These are phyloP conservation scores for Steinernema scapterisci DNA, from an alignment of 2,888 invertebrate species.

Conservation along the genomic window DNA sequence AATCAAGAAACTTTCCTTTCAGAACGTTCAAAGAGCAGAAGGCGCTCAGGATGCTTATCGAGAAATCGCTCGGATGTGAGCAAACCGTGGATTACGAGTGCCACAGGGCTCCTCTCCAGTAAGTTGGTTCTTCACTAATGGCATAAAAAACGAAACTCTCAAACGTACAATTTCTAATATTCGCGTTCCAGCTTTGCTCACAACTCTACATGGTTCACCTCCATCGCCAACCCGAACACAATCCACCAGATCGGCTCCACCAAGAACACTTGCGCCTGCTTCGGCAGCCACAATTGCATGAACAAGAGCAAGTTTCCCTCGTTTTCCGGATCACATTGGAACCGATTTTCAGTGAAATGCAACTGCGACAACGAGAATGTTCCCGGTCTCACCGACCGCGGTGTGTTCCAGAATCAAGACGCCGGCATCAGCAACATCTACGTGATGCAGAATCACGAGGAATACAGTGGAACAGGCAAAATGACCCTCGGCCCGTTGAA, in stretches of 20 bases:
- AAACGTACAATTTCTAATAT: not conserved
- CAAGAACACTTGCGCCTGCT: constrained; percentile 44
- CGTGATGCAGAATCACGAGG: constrained; percentile 38
- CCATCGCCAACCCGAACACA: constrained; percentile 40
- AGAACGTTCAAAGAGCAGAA: constrained; percentile 13
- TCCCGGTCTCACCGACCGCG: constrained; percentile 45
- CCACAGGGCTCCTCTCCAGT: constrained; percentile 51
- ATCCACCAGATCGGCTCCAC: constrained; percentile 45
- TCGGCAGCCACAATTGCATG: constrained; percentile 40
- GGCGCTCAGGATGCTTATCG: constrained; percentile 17
- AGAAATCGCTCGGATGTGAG: constrained; percentile 40
- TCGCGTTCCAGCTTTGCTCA: constrained; percentile 44
- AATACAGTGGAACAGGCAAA: constrained; percentile 45
- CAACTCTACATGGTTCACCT: constrained; percentile 52
- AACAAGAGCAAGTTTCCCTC: constrained; percentile 2
- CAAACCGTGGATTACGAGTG: constrained; percentile 52
- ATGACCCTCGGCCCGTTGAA: constrained; percentile 52
- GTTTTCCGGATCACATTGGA: not conserved
- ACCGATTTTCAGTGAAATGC: constrained; percentile 44
- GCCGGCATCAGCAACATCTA: constrained; percentile 51
- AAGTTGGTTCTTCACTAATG: not conserved
- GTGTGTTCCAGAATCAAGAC: constrained; percentile 43
- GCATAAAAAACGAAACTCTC: not conserved
- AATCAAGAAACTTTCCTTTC: not conserved
- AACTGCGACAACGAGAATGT: constrained; percentile 49